Evolutionary conservation across 2,113 vertebrate species (phyloP).

Genomic region (Boleophthalmus pectinirostris): DNA sequence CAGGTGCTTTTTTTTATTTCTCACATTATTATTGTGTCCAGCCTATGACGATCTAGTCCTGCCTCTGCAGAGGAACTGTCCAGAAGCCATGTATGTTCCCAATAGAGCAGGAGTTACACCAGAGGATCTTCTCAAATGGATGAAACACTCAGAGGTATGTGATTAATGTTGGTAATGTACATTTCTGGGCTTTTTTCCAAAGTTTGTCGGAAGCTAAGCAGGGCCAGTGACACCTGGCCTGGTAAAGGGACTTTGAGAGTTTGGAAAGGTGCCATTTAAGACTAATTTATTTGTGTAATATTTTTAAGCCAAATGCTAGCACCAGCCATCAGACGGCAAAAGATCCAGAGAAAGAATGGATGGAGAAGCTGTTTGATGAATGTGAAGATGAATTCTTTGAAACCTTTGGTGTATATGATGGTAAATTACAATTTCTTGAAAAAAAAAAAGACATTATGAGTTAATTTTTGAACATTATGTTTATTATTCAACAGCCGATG

Average conservation of each 20-base stretch:
- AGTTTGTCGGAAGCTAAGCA: no score
- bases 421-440: conserved; percentile 57
- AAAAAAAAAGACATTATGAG: neutral
- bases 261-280: no score
- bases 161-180: no score
- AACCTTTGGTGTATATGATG: conserved; percentile 80
- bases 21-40: conserved; percentile 25
- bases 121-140: conserved; percentile 75
- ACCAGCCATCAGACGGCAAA: neutral
- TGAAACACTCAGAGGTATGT: conserved; percentile 60
- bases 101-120: conserved; percentile 84
- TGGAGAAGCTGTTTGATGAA: conserved; percentile 82
- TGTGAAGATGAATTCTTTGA: conserved; percentile 84
- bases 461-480: conserved; percentile 7
- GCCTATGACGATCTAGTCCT: conserved; percentile 82
- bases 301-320: conserved; percentile 21
- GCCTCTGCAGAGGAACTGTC: conserved; percentile 76
- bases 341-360: conserved; percentile 76
- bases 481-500: conserved; percentile 62
- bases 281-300: neutral
- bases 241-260: no score
- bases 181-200: no score
- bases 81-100: conserved; percentile 73
- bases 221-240: no score
- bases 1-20: no score